These are phyloP conservation scores for Laticauda colubrina DNA, from an alignment of 2,113 vertebrate species.

Conservation along the genomic window DNA sequence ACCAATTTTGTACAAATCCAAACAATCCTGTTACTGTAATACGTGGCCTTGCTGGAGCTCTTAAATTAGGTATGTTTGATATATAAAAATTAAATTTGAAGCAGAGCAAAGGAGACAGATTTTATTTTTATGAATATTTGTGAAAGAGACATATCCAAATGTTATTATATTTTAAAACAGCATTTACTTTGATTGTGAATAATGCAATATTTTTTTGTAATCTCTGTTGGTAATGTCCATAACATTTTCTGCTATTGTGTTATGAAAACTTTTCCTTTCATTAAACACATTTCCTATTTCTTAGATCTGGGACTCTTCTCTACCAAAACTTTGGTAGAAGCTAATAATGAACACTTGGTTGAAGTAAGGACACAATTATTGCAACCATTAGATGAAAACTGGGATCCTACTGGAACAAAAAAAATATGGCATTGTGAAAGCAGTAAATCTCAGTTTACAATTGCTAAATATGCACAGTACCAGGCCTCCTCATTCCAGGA, in stretches of 20 bases:
- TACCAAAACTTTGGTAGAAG: slow-evolving; percentile 97
- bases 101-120: not conserved
- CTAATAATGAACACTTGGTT: slow-evolving; percentile 95
- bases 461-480: slow-evolving; percentile 97
- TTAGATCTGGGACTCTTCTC: slow-evolving; percentile 96
- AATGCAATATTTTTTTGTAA: not conserved
- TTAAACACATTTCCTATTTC: slow-evolving; percentile 33
- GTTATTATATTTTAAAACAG: not conserved
- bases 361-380: slow-evolving; percentile 94
- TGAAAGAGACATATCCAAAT: not conserved
- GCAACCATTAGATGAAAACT: slow-evolving; percentile 97
- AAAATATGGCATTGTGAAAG: slow-evolving; percentile 98
- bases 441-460: slow-evolving; percentile 94
- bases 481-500: slow-evolving; percentile 98
- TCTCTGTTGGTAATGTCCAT: not conserved
- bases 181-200: not conserved
- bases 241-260: not conserved
- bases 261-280: slow-evolving; percentile 4
- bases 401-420: slow-evolving; percentile 90
- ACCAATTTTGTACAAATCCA: slow-evolving; percentile 99
- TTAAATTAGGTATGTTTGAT: slow-evolving; percentile 82
- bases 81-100: accelerated
- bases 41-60: slow-evolving; percentile 96
- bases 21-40: slow-evolving; percentile 99
- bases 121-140: not conserved